Conservation (phyloP, 2,797 vertebrate genomes). For the Centroberyx gerrardi region DNA sequence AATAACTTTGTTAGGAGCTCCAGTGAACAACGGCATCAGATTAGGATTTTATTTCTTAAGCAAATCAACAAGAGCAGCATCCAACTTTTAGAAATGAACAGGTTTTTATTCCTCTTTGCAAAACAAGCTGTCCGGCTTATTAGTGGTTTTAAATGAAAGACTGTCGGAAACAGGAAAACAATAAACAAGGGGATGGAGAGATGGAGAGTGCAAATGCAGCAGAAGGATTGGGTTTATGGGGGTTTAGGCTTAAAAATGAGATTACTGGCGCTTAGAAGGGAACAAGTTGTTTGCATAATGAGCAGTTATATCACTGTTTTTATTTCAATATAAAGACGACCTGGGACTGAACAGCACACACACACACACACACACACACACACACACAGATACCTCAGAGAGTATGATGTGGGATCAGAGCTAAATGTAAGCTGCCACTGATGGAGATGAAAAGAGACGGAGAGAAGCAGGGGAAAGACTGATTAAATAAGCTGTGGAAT, state of each 20-base stretch:
- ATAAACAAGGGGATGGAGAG: conserved; percentile 23
- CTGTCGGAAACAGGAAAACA: conserved; percentile 23
- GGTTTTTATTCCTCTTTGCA: background rate
- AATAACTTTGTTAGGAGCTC: conserved; percentile 12
- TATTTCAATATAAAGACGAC: conserved; percentile 5
- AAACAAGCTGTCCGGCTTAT: too few species aligned
- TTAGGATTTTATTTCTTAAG: conserved; percentile 16
- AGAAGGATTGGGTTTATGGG: conserved; percentile 41
- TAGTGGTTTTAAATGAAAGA: background rate
- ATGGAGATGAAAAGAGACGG: too few species aligned
- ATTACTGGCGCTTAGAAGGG: conserved; percentile 39
- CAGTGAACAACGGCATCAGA: conserved; percentile 43
- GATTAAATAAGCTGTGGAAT: too few species aligned
- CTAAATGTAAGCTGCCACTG: too few species aligned
- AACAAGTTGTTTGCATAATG: conserved; percentile 44
- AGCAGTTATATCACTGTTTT: conserved; percentile 18
- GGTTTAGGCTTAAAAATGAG: conserved; percentile 39
- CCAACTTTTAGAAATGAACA: conserved; percentile 4
- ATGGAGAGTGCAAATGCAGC: conserved; percentile 10
- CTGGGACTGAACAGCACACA: background rate
- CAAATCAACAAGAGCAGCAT: conserved; percentile 20
- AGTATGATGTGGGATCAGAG: too few species aligned
- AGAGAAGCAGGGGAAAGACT: too few species aligned
- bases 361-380: too few species aligned
- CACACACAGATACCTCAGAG: too few species aligned